A percentile compares a stretch with the other conserved stretches of the same genome.
Evolutionary conservation across 1,140 invertebrate species (phyloP).

Genomic region (Caenorhabditis tropicalis): DNA sequence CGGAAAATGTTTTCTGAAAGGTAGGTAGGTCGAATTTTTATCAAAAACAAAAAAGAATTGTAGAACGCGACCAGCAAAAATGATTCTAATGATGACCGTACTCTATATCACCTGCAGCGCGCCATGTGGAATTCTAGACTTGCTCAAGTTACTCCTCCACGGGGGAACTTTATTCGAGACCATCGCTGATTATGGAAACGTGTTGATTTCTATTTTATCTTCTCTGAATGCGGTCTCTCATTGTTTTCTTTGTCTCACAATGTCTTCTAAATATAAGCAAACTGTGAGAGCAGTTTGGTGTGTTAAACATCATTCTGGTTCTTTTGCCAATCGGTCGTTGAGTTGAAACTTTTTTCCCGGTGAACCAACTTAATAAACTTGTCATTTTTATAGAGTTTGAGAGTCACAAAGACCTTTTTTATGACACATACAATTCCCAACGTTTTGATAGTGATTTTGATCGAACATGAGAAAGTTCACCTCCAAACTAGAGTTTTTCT

Average conservation of each 20-base stretch:
- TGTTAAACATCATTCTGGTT: too few relatives aligned
- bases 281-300: not conserved
- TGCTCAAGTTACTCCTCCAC: not conserved
- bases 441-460: too few relatives aligned
- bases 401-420: too few relatives aligned
- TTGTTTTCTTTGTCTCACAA: not conserved
- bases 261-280: not conserved
- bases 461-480: too few relatives aligned
- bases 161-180: not conserved
- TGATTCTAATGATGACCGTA: not conserved
- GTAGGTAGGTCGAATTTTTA: not conserved
- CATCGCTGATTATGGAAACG: not conserved
- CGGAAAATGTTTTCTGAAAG: too few relatives aligned
- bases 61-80: not conserved
- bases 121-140: not conserved
- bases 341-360: too few relatives aligned
- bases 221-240: not conserved
- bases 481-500: too few relatives aligned
- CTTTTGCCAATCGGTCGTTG: too few relatives aligned
- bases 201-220: not conserved
- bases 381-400: too few relatives aligned
- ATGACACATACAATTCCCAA: too few relatives aligned
- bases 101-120: not conserved
- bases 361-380: too few relatives aligned
- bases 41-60: not conserved